Base-by-base conservation (phyloP, 2,888 invertebrate species). In the Cancer borealis region DNA sequence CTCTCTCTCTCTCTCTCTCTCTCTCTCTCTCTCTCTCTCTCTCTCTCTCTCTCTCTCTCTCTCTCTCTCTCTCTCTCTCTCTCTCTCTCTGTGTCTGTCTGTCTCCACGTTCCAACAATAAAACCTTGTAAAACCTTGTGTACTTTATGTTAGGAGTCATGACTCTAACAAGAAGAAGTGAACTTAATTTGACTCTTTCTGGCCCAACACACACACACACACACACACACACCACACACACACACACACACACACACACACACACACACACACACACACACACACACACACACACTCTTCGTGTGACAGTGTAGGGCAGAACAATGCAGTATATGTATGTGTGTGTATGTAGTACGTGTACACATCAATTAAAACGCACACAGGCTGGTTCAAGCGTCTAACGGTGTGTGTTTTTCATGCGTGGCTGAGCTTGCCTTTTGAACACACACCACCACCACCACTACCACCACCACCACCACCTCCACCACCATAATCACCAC, bases 1-100 rank as follows among this genome's bases (percentile, higher is more conserved):
- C 84, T 84, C 84, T 84, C 84, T 84, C 84, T 84, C 84, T 84
- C 84, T 84, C 84, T 84, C 84, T 84, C 84, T 84, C 84, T 84
- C 84, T 84, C 84, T 84, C 84, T 84, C 84, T 84, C 84, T 84
- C 84, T 84, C 84, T 84, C 84, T 84, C 84, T 84, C 84, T 84
- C 84, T 84, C 84, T 84, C 84, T 84, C 84, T 84, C 84, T 84
- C 84, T 84, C 54, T 54, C 54, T 54, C 54, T 54, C 66, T 66
- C 66, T 66, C 66, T 66, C 66, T 66, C 66, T 66, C 66, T 66
- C 66, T 66, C 66, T 66, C 88, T 88, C 88, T 88, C 88, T 88
- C 88, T 88, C 88, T 88, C 88, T 88, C 45, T 30, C 45, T 88
- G 39, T 88, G 39, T 88, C 45, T 88, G 39, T 88, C 3, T 88